Percentiles rank a stretch among this genome's conserved stretches.
These are phyloP conservation scores for Zeuzera pyrina DNA, from an alignment of 2,888 invertebrate species.

Conservation along the genomic window DNA sequence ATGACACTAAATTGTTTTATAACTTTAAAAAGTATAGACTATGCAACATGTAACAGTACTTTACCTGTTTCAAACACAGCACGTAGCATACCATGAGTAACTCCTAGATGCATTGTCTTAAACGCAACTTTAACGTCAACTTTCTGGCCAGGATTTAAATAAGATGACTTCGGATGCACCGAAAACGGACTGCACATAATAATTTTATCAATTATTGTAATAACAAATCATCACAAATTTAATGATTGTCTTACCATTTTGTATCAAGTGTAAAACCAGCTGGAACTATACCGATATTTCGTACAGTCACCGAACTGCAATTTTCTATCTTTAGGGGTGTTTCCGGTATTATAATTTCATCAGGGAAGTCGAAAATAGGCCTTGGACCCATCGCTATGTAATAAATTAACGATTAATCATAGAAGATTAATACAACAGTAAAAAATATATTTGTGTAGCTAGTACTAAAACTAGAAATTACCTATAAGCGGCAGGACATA, in stretches of 20 bases:
- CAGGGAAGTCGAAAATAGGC: conserved; percentile 52
- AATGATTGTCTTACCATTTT: conserved; percentile 48
- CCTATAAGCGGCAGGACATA: conserved; percentile 75
- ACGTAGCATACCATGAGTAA: conserved; percentile 36
- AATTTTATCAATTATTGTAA: too few species aligned
- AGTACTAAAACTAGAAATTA: conserved; percentile 25
- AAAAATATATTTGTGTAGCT: background rate
- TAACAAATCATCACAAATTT: too few species aligned
- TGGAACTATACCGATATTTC: conserved; percentile 39
- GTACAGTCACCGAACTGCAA: conserved; percentile 26
- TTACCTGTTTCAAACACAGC: conserved; percentile 54
- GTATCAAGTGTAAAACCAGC: conserved; percentile 45
- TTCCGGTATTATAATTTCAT: conserved; percentile 39
- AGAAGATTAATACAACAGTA: background rate
- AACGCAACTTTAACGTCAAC: conserved; percentile 65
- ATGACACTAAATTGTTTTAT: background rate
- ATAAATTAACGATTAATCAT: conserved; percentile 1
- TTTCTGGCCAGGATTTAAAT: conserved; percentile 57
- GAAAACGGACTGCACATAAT: conserved; percentile 59
- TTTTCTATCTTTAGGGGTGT: conserved; percentile 50
- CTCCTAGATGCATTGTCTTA: conserved; percentile 58
- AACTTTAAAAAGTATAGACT: background rate
- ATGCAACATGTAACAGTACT: background rate
- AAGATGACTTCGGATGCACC: conserved; percentile 63
- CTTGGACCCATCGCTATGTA: conserved; percentile 52